Percentiles rank a stretch among this genome's conserved stretches.
Conservation (phyloP, 2,888 invertebrate genomes). For the Dicranocentrus wangi region DNA sequence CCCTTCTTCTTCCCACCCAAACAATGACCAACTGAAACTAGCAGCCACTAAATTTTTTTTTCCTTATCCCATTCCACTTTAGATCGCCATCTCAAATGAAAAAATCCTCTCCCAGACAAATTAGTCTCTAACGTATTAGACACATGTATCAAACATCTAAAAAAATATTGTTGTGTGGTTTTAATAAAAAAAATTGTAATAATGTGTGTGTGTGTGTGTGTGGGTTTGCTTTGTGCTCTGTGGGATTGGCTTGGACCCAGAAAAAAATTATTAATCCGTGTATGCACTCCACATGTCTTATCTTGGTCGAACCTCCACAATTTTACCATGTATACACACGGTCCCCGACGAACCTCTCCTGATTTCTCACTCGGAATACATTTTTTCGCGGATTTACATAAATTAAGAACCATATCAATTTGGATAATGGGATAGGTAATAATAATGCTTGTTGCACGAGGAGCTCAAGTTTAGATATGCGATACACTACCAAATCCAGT, state of each 20-base stretch:
- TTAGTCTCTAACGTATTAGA: no score
- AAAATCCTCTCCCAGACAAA: no score
- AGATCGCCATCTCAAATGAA: no score
- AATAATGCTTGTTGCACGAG: conserved; percentile 39
- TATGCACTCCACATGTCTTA: no score
- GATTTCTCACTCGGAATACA: background rate
- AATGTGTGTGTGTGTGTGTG: background rate
- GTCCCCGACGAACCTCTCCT: no score
- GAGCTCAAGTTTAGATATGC: conserved; percentile 31
- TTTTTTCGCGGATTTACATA: conserved; percentile 49
- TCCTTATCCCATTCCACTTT: no score
- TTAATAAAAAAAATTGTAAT: background rate
- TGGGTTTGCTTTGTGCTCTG: background rate
- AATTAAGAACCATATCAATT: conserved; percentile 57
- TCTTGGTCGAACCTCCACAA: no score
- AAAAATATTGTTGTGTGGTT: conserved; percentile 4
- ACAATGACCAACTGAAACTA: no score
- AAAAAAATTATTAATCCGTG: background rate
- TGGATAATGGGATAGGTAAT: conserved; percentile 54
- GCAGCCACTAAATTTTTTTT: no score
- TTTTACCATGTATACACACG: no score
- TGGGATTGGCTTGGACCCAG: conserved; percentile 1
- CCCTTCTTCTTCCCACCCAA: no score
- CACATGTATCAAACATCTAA: background rate
- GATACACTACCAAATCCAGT: no score